Evolutionary conservation across 2,113 vertebrate species (phyloP), one percentile per base, ranked within the genome.

Genomic region (Okapia johnstoni): DNA sequence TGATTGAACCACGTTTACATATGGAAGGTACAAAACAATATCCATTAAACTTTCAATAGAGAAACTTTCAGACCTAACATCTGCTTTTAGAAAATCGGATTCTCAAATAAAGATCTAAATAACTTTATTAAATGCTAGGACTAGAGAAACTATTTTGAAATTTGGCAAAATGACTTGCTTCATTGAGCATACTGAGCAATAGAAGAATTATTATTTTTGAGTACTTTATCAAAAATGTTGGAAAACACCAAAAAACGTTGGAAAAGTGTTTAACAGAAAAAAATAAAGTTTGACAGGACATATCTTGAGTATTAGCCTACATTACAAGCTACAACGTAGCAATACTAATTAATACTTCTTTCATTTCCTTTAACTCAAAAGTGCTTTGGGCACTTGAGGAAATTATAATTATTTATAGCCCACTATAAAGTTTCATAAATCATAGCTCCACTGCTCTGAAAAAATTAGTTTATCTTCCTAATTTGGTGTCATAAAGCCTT

Each of bases 241-340:
- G 0, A 60, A 17, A 89, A 70, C 4, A 86, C 55, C 8, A n/a
- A 52, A 46, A 46, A 46, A 46, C 46, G 46, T 46, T 46, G 46
- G 46, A 46, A 46, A 46, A 58, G 61, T 7, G 6, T 33, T 30
- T 15, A 57, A n/a, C 15, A 33, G 16, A 26, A 33, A 13, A 23
- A 26, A 11, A 5, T 19, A 48, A 11, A 1, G 4, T 7, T 23
- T 2, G 11, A 40, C 7, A 85, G 21, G 8, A 3, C 36, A 12
- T 0, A 2, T 52, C 57, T 88, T 30, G 28, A 33, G 7, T 25
- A 11, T 25, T 2, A 48, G 66, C 6, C 4, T 33, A 12, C 6
- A 19, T 7, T 6, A 23, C 4, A 16, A 36, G 23, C 17, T 2
- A 15, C 8, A 50, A 5, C 0, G 1, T 50, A 21, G 25, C 1